These are phyloP conservation scores for Cyclopterus lumpus DNA, from an alignment of 2,797 vertebrate species.

Conservation along the genomic window DNA sequence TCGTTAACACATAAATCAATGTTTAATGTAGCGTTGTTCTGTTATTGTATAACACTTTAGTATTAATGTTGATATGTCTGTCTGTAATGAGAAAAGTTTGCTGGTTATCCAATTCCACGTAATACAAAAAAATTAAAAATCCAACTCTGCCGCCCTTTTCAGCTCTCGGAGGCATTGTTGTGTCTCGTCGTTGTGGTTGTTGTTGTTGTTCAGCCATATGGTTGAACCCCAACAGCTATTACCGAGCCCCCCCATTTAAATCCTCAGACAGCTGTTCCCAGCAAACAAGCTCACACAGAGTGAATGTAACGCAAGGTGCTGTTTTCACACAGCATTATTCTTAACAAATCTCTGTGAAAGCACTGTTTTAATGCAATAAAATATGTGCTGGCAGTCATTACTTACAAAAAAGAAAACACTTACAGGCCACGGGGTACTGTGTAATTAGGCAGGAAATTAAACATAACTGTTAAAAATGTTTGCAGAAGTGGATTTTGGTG, in stretches of 20 bases:
- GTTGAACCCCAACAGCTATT: constrained; percentile 38
- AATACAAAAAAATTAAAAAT: not conserved
- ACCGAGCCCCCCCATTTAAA: constrained; percentile 17
- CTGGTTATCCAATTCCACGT: constrained; percentile 11
- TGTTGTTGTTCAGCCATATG: constrained; percentile 27
- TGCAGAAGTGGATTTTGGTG: not conserved
- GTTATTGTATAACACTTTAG: not conserved
- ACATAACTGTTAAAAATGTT: constrained; percentile 10
- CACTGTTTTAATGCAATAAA: constrained; percentile 19
- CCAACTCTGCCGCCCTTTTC: constrained; percentile 6
- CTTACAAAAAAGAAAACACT: constrained; percentile 1
- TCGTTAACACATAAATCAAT: not conserved
- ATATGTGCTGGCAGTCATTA: constrained; percentile 9
- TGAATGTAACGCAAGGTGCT: not conserved
- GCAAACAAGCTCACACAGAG: constrained; percentile 23
- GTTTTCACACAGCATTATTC: constrained; percentile 35
- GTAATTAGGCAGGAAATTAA: constrained; percentile 28
- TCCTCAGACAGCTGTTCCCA: constrained; percentile 43
- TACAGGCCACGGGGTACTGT: not conserved
- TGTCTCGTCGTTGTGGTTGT: constrained; percentile 10
- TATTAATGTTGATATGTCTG: not conserved
- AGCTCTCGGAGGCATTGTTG: constrained; percentile 37
- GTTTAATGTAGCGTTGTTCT: not conserved
- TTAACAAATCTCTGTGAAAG: constrained; percentile 29
- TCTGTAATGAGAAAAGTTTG: constrained; percentile 16